Base-by-base conservation (phyloP, 2,797 vertebrate species). In the Neomorphus geoffroyi region DNA sequence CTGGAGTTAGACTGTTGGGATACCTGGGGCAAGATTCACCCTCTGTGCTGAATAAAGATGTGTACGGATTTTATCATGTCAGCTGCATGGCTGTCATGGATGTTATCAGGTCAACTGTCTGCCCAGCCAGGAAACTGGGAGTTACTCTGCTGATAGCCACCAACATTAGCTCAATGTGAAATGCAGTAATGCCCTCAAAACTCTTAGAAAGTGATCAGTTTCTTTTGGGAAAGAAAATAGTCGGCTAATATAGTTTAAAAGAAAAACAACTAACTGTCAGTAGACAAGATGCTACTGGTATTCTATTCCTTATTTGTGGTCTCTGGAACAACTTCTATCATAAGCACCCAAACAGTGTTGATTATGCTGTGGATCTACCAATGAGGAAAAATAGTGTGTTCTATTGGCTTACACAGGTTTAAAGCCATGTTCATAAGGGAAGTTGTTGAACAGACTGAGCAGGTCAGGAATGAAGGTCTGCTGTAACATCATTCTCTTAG, bases 261-360 rank as follows among this genome's bases (percentile, higher is more conserved):
- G 72, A 46, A 78, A 92, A 90, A 2, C 65, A 82, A 57, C 27
- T 4, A 64, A 11, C 43, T 54, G 1, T 53, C 35, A 58, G 75
- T 66, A 93, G 80, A 33, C 80, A 81, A 86, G 85, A 88, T 26
- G 26, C 58, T 86, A 48, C 90, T 93, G 56, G 80, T 84, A 69
- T 4, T 90, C 28, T 86, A 50, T 79, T 80, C 79, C 72, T 86
- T 91, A 26, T 86, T 90, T 95, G 94, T 93, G 78, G 78, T 74
- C 57, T 83, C 79, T 96, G 93, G 78, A 93, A 90, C 53, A 71
- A 58, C 64, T 90, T 96, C 86, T 92, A 0, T 91, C 21, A 0
- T 79, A 84, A 88, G 62, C 30, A 57, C 17, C 60, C 32, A 51
- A 92, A 46, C 58, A 73, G 24, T 32, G 50, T 61, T 90, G 75